Conservation (phyloP, 2,888 invertebrate genomes). For the Argyresthia albistria region DNA sequence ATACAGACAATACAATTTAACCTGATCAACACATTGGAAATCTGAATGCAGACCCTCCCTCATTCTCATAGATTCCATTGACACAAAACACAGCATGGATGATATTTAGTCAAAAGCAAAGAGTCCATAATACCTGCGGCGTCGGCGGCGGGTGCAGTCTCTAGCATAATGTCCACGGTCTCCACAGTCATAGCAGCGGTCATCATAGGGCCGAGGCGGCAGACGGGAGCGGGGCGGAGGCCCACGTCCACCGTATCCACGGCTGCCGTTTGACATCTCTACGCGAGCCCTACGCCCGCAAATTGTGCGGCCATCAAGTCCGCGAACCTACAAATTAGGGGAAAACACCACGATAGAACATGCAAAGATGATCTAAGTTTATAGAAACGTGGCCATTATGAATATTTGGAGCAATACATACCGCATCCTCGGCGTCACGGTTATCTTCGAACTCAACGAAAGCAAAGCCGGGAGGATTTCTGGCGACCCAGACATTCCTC, state of each 20-base stretch:
- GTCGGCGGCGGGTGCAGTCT: slow-evolving; percentile 85
- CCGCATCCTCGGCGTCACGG: slow-evolving; percentile 93
- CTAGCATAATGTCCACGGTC: slow-evolving; percentile 94
- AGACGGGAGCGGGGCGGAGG: slow-evolving; percentile 72
- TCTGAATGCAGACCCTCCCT: too few relatives aligned
- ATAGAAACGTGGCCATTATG: too few relatives aligned
- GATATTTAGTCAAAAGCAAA: not conserved
- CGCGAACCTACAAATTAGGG: slow-evolving; percentile 45
- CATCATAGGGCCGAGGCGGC: slow-evolving; percentile 90
- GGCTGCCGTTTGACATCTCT: slow-evolving; percentile 92
- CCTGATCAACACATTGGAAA: too few relatives aligned
- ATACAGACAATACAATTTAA: too few relatives aligned
- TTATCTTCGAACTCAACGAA: slow-evolving; percentile 96
- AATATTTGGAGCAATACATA: slow-evolving; percentile 50
- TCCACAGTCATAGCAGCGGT: slow-evolving; percentile 95
- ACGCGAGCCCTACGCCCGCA: slow-evolving; percentile 93
- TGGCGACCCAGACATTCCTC: slow-evolving; percentile 97
- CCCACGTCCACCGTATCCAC: slow-evolving; percentile 68
- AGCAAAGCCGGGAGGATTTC: slow-evolving; percentile 96
- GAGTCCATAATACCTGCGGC: slow-evolving; percentile 49
- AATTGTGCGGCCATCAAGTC: slow-evolving; percentile 84
- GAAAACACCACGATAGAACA: not conserved
- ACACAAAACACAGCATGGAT: too few relatives aligned
- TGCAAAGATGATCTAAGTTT: too few relatives aligned
- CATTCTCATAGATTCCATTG: too few relatives aligned